These are phyloP conservation scores for Porites lutea DNA, from an alignment of 64 coral and sea anemone genomes.

Conservation along the genomic window DNA sequence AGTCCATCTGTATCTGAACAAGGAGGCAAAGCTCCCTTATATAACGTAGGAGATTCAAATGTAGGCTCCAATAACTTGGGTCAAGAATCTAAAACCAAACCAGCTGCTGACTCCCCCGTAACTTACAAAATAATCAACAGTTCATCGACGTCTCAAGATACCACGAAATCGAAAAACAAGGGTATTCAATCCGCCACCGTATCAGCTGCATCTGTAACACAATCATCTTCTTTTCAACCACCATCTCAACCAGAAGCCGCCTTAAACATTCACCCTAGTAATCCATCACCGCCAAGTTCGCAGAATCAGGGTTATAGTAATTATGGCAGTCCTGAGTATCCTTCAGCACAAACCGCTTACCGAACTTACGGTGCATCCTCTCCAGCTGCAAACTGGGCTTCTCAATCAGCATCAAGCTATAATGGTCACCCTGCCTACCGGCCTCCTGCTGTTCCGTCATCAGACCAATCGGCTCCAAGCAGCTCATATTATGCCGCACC, in stretches of 20 bases:
- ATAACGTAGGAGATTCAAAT: not conserved
- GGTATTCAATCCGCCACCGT: not conserved
- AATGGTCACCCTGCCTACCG: not conserved
- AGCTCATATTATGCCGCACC: not conserved
- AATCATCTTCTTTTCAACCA: not conserved
- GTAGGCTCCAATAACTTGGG: too few relatives aligned
- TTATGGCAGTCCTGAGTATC: not conserved
- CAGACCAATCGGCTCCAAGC: not conserved
- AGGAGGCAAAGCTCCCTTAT: not conserved
- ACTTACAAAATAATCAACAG: conserved; percentile 31
- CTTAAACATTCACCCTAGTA: not conserved
- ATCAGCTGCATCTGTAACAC: not conserved
- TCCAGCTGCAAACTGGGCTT: not conserved
- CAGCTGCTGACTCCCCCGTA: not conserved
- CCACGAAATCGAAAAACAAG: too few relatives aligned
- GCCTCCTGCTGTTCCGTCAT: not conserved
- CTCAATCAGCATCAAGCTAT: not conserved
- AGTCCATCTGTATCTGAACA: not conserved
- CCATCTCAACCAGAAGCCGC: not conserved
- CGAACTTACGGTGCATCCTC: not conserved
- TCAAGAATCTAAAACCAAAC: not conserved
- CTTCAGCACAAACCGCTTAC: not conserved
- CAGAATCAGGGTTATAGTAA: not conserved
- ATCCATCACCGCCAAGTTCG: not conserved
- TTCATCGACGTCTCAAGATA: not conserved